phyloP scores from a whole-genome alignment of 2,797 vertebrate species.

The Periophthalmus magnuspinnatus region DNA sequence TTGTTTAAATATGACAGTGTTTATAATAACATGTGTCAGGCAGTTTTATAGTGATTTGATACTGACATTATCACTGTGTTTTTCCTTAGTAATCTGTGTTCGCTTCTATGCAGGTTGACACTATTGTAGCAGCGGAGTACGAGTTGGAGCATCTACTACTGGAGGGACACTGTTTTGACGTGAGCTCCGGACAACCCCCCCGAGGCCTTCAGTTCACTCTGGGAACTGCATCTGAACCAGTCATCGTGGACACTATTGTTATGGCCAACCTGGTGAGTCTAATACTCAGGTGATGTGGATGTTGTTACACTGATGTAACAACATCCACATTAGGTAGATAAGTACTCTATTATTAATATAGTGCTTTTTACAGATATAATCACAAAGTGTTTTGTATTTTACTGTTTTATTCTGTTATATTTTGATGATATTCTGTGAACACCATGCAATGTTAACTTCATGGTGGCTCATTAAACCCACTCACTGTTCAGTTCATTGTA shows the following conservation, averaged over 20 bases:
- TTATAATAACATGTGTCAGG: background rate
- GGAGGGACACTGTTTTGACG: slow-evolving; percentile 96
- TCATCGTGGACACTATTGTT: slow-evolving; percentile 94
- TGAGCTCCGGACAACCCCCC: slow-evolving; percentile 94
- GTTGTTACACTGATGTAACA: too few relatives aligned
- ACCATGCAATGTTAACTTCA: too few relatives aligned
- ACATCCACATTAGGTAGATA: too few relatives aligned
- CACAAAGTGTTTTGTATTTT: too few relatives aligned
- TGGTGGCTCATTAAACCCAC: too few relatives aligned
- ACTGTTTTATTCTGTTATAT: too few relatives aligned
- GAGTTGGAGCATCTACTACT: slow-evolving; percentile 93
- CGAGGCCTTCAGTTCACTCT: slow-evolving; percentile 95
- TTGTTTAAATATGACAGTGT: too few relatives aligned
- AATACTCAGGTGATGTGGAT: background rate
- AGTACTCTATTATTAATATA: too few relatives aligned
- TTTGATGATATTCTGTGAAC: too few relatives aligned
- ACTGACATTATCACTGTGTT: background rate
- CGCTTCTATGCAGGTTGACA: slow-evolving; percentile 84
- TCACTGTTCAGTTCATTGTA: too few relatives aligned
- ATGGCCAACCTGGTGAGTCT: slow-evolving; percentile 94
- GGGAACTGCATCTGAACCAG: slow-evolving; percentile 85
- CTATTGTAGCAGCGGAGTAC: slow-evolving; percentile 89
- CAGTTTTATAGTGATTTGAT: background rate
- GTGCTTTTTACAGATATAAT: too few relatives aligned
- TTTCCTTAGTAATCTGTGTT: background rate